Base-by-base conservation (phyloP, 2,888 invertebrate genomes). In the Diaprepes abbreviatus region DNA sequence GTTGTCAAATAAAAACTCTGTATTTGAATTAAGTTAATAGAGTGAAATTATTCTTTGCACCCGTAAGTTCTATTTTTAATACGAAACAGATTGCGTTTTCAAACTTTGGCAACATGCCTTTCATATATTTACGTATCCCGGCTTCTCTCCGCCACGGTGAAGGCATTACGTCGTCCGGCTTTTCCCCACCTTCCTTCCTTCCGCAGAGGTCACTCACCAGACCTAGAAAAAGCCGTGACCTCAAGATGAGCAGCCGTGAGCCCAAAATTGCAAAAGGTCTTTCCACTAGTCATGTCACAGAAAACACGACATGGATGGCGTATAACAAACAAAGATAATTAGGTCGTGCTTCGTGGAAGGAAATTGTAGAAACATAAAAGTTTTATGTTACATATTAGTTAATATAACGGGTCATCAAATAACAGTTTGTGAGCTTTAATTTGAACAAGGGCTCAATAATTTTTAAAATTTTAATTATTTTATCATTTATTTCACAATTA, bases 151-250 rank as follows among this genome's bases (percentile, higher is more conserved):
- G 19, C 17, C 16, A n/a, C 54, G 35, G 12, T 14, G 14, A 38
- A 38, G 12, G 24, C 24, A 12, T 24, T 24, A 5, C 24, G 3
- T 48, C 24, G 9, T 48, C 48, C 24, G 5, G 14, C 12, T 12
- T 28, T 24, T 14, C 79, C 79, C 80, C 76, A 78, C 78, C 77
- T 80, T 80, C 79, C 79, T 81, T 79, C 79, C 79, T 80, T 81
- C 79, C 79, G 78, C 77, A 77, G 79, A 81, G 80, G 81, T 80
- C 80, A 80, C 78, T 80, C 78, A 81, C 81, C 79, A 75, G 74
- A 52, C 70, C 73, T 71, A 72, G 76, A 76, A 65, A 76, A 75
- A 76, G 74, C 78, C 79, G 74, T 79, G 79, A 79, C 79, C 80
- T 80, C 77, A 78, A 66, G 71, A 69, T 71, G 66, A 70, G 70